Evolutionary conservation across 2,113 vertebrate genomes (phyloP), one percentile per base, ranked within the genome.

Genomic region (Paramormyrops kingsleyae): DNA sequence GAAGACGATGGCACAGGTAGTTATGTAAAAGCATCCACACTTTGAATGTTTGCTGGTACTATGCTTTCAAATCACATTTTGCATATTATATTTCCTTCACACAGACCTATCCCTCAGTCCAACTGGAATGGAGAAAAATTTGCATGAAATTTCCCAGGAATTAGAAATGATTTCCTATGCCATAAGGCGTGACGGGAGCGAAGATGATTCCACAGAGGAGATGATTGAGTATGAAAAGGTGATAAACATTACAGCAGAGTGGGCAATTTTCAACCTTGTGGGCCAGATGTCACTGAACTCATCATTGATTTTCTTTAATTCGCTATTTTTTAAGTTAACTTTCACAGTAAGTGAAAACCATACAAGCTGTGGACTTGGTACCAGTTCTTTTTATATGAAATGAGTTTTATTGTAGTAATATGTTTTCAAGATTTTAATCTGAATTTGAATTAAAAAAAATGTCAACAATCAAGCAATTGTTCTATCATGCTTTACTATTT

Each of bases 201-300:
- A 89, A 5, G 56, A 91, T 49, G 91, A 92, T 83, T 56, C 49
- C 0, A 88, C 56, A 19, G 89, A 92, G n/a, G 90, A 92, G 52
- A 91, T 94, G 77, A 92, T 91, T 39, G 94, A 95, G 91, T 96
- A 96, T 77, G 95, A 95, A 93, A 87, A 95, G 90, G 94, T 94
- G 94, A 95, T 95, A 89, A 0, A 17, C 15, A 42, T n/a, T 42
- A 88, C 35, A 44, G 4, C n/a, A 31, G 27, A 70, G n/a, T 47
- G 42, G 9, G 19, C n/a, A 3, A 2, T 6, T 21, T 24, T 49
- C 1, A 83, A 24, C 31, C n/a, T 62, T 24, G 15, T 62, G 35
- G 17, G 5, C 24, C 74, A 31, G 50, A 88, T 59, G 19, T 15
- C n/a, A 15, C 85, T 87, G 24, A 35, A 8, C 31, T 87, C 47